Evolutionary conservation across 2,113 vertebrate genomes (phyloP), one percentile per base, ranked within the genome.

Genomic region (Macquaria ambigua): DNA sequence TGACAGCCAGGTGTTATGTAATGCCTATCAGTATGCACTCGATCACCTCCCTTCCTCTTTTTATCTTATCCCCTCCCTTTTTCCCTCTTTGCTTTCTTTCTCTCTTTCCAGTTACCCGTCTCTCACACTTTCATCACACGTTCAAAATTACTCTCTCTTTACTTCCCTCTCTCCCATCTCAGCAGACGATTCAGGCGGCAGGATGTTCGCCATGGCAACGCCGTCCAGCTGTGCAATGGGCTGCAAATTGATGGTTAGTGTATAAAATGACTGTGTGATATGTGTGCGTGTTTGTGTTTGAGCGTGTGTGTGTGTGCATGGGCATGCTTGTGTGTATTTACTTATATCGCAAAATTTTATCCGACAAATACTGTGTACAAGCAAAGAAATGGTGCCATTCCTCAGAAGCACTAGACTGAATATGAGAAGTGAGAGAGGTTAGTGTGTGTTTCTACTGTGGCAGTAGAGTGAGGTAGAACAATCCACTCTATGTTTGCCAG

Each of bases 131-230:
- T 81, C 68, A 77, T 87, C 63, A 72, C 82, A 82, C 59, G 58
- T 69, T 86, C 52, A 81, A 78, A 85, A 82, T 78, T 2, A 74
- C 75, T 79, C 69, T 41, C 53, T 85, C 39, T 88, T 63, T 68
- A 12, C 76, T 71, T 76, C 55, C 48, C 71, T 69, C 10, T 41
- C 73, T 74, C 67, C 75, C 67, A 79, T 90, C 89, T 87, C 81
- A 93, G 48, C 87, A 97, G 98, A 91, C 96, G 98, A 62, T 99
- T 98, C 95, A 97, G 98, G 90, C 96, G 98, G 86, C 98, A 99
- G 88, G 98, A 99, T 43, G 95, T 99, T 89, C 97, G 98, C 74
- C 98, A 99, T 48, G 98, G 98, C 82, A 98, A 99, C 82, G 98
- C 98, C 0, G 97, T 97, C 2, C 97, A 99, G 95, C 97, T 99